Evolutionary conservation across 1,140 invertebrate species (phyloP).

Genomic region (Phymastichus coffea): DNA sequence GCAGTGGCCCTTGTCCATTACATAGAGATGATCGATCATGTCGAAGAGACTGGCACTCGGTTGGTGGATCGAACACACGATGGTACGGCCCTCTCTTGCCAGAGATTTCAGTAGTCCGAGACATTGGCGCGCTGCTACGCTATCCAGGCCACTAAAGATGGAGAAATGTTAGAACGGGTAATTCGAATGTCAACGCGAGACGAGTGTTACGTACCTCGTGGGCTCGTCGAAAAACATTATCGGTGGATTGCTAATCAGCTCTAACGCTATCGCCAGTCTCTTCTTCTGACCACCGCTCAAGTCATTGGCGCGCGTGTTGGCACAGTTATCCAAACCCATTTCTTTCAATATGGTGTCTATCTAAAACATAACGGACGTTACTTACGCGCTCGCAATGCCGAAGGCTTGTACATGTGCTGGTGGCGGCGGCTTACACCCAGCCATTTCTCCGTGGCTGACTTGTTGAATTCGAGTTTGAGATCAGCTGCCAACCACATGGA

Average conservation of each 20-base stretch:
- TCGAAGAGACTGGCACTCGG: slow-evolving; percentile 83
- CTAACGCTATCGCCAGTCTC: slow-evolving; percentile 83
- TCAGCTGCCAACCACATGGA: slow-evolving; percentile 84
- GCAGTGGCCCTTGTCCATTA: slow-evolving; percentile 77
- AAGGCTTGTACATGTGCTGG: background rate
- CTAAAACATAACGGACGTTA: slow-evolving; percentile 47
- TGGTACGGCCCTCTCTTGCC: slow-evolving; percentile 74
- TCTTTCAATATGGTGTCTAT: slow-evolving; percentile 72
- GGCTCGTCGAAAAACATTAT: slow-evolving; percentile 93
- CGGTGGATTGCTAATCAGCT: slow-evolving; percentile 83
- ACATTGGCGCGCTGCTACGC: slow-evolving; percentile 81
- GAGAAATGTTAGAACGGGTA: too few species aligned
- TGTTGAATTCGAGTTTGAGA: slow-evolving; percentile 74
- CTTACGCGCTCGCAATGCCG: background rate
- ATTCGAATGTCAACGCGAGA: background rate
- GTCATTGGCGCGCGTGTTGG: slow-evolving; percentile 67
- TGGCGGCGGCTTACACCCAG: slow-evolving; percentile 58
- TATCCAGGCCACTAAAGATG: slow-evolving; percentile 77
- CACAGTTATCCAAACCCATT: slow-evolving; percentile 66
- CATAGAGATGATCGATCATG: slow-evolving; percentile 88
- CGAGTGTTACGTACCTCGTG: slow-evolving; percentile 71
- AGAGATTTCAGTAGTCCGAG: slow-evolving; percentile 73
- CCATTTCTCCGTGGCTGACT: slow-evolving; percentile 64
- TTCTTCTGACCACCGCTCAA: slow-evolving; percentile 88
- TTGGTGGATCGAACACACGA: slow-evolving; percentile 89